These are phyloP conservation scores for Itoplectis maculator DNA, from an alignment of 2,888 invertebrate genomes.

Conservation along the genomic window DNA sequence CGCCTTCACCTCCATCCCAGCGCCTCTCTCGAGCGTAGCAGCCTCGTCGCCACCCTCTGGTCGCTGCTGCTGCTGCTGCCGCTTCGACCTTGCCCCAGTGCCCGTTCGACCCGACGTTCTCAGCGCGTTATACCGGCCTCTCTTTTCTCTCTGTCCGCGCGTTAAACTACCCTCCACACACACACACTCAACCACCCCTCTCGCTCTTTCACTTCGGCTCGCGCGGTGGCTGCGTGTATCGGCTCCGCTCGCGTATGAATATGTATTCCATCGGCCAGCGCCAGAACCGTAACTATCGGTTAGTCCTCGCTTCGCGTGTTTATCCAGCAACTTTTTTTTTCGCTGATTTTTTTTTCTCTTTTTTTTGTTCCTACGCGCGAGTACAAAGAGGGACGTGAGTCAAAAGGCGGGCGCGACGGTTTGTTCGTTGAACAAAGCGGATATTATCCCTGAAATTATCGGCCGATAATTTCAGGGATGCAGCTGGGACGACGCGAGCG, in stretches of 20 bases:
- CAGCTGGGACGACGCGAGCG: not conserved
- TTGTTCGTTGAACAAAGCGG: not conserved
- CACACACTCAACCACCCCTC: no score
- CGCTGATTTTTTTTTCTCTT: not conserved
- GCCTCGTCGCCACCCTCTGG: conserved; percentile 59
- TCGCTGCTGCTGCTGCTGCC: conserved; percentile 52
- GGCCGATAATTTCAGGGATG: conserved; percentile 38
- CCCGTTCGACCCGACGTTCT: conserved; percentile 75
- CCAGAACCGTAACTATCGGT: conserved; percentile 32
- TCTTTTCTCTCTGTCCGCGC: conserved; percentile 34
- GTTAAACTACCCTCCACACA: conserved; percentile 52
- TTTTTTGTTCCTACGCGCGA: not conserved
- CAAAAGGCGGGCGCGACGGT: not conserved
- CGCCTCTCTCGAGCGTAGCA: conserved; percentile 32
- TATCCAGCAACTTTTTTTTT: conserved; percentile 29
- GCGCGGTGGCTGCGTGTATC: conserved; percentile 23
- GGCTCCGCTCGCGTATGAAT: conserved; percentile 48
- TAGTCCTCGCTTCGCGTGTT: conserved; percentile 10
- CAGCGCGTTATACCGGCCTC: conserved; percentile 25
- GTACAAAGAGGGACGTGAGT: not conserved
- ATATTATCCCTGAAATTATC: no score
- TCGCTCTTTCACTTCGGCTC: not conserved
- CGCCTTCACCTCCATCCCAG: conserved; percentile 22
- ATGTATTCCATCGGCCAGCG: conserved; percentile 48
- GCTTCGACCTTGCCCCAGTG: conserved; percentile 77